Evolutionary conservation across 2,113 vertebrate genomes (phyloP).

Genomic region (rat (Rattus norvegicus)): DNA sequence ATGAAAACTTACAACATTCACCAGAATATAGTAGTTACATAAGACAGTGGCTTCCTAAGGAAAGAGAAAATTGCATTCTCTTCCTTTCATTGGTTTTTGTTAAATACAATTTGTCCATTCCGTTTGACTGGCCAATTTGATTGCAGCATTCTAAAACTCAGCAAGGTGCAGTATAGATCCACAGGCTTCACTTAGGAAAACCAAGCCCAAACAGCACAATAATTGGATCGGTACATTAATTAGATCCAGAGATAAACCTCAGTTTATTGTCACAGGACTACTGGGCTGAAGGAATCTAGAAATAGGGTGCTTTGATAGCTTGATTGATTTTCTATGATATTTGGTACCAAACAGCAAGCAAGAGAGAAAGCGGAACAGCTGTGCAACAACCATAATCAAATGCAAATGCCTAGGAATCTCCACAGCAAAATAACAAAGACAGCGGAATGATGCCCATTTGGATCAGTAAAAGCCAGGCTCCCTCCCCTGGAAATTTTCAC

Average conservation of each 20-base stretch:
- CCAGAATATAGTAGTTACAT: conserved; percentile 62
- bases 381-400: conserved; percentile 50
- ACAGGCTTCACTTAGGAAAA: conserved; percentile 69
- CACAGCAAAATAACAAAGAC: conserved; percentile 46
- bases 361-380: conserved; percentile 57
- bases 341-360: conserved; percentile 57
- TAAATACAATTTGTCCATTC: conserved; percentile 76
- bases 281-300: conserved; percentile 55
- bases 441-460: conserved; percentile 53
- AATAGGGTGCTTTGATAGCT: conserved; percentile 48
- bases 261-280: conserved; percentile 50
- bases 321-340: conserved; percentile 39
- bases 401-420: conserved; percentile 57
- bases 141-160: conserved; percentile 61
- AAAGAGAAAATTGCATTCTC: conserved; percentile 73
- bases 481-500: conserved; percentile 57
- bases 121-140: conserved; percentile 69
- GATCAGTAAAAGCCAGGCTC: conserved; percentile 48
- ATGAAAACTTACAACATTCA: conserved; percentile 74
- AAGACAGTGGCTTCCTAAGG: conserved; percentile 70
- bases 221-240: conserved; percentile 73
- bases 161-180: conserved; percentile 61
- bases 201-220: conserved; percentile 12
- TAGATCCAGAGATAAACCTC: conserved; percentile 68
- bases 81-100: conserved; percentile 72